Conservation (phyloP, 2,113 vertebrate genomes). For the Pseudolaguvia tuberculata region DNA sequence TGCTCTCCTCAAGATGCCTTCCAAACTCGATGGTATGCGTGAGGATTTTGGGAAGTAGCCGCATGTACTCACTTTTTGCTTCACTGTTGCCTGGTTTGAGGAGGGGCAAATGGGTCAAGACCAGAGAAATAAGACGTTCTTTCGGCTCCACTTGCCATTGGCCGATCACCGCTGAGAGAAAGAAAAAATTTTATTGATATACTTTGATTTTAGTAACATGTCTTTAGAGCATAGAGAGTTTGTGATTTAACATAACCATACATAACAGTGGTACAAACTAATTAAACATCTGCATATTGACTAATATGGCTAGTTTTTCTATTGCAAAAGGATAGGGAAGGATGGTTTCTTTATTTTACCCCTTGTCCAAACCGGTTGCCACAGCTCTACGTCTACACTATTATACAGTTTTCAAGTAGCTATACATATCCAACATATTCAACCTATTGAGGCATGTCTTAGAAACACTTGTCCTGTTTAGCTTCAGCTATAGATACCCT, state of each 20-base stretch:
- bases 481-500: constrained; percentile 57
- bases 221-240: too few species aligned
- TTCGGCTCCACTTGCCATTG: constrained; percentile 95
- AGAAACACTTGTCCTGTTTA: constrained; percentile 51
- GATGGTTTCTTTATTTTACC: constrained; percentile 27
- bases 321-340: constrained; percentile 18
- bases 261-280: neutral
- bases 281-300: neutral
- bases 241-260: too few species aligned
- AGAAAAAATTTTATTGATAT: neutral
- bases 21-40: constrained; percentile 95
- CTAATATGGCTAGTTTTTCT: constrained; percentile 5
- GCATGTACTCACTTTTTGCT: constrained; percentile 97
- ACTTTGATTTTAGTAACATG: neutral
- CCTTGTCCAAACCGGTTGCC: constrained; percentile 13
- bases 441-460: constrained; percentile 59
- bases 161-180: constrained; percentile 82
- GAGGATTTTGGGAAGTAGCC: constrained; percentile 91
- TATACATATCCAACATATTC: constrained; percentile 63
- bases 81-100: constrained; percentile 93
- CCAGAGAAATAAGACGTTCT: constrained; percentile 90
- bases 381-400: constrained; percentile 7
- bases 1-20: constrained; percentile 93
- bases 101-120: constrained; percentile 91
- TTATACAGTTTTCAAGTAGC: constrained; percentile 29